Base-by-base conservation (phyloP, 2,113 vertebrate species). In the rabbit (Oryctolagus cuniculus) region DNA sequence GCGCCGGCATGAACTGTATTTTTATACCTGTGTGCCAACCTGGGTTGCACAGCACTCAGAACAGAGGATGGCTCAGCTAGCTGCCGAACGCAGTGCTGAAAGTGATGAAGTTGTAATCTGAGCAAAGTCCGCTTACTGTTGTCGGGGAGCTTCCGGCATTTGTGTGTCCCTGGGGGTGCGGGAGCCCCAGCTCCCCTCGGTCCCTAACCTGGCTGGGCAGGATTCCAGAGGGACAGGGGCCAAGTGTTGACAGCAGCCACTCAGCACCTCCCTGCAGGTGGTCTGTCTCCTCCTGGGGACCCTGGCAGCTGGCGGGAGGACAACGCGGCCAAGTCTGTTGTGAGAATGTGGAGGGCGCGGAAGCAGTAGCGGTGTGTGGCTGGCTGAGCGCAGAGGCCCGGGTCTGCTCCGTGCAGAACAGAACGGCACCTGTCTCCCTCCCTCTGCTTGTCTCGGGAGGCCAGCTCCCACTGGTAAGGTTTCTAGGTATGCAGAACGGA, bases 161-260 rank as follows among this genome's bases (percentile, higher is more conserved):
- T 13, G 22, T 58, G 51, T 15, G n/a, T 66, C 55, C 6, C 6
- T 66, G 9, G 31, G 25, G 6, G 31, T 25, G 10, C 27, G 11
- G 24, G 51, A 21, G 4, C 2, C 24, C 10, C 10, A 44, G 31
- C 8, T 29, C 38, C 22, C 1, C 22, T 6, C 0, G 10, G 78
- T 27, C 6, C 49, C 11, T 77, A 31, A 21, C 7, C 2, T 34
- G 10, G 10, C 16, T 19, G 12, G 21, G 11, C 5, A 44, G 22
- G 44, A 58, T 58, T 19, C 55, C 55, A 58, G 55, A 58, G 19
- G 55, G 17, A 58, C 19, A 58, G 12, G 19, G 55, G 19, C 17
- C 55, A 58, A 58, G 55, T 58, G 55, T 17, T 58, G 49, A 27
- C 17, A 3, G n/a, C 73, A 25, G 8, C 5, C 12, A 34, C 25